phyloP scores from a whole-genome alignment of 2,888 invertebrate species.

The Sepiola atlantica region DNA sequence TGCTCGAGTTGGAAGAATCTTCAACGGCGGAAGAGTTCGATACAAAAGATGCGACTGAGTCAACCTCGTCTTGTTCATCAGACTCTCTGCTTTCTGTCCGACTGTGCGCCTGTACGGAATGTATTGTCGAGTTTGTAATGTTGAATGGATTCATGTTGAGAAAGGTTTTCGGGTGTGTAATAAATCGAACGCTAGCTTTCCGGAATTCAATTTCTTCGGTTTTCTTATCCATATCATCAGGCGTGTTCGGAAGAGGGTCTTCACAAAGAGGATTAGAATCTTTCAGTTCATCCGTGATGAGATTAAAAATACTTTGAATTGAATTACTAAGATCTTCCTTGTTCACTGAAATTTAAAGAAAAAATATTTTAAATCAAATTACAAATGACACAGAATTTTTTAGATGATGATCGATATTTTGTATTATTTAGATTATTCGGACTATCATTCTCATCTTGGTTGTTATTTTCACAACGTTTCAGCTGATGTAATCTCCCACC shows the following conservation, averaged over 20 bases:
- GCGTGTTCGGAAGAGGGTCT: neutral
- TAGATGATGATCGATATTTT: no score
- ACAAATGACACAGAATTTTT: no score
- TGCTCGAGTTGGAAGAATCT: neutral
- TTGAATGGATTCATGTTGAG: neutral
- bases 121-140: neutral
- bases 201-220: neutral
- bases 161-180: neutral
- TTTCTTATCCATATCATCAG: neutral
- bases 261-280: neutral
- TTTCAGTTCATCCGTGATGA: neutral
- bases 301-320: neutral
- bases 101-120: neutral
- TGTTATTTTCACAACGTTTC: no score
- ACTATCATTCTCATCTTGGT: no score
- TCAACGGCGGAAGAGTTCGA: neutral
- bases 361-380: neutral
- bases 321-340: slow-evolving; percentile 48
- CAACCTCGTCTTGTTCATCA: neutral
- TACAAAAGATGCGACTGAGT: neutral
- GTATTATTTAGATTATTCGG: no score
- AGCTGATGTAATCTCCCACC: no score
- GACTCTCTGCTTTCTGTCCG: neutral
- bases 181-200: neutral
- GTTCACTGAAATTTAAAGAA: slow-evolving; percentile 44